Percentiles rank a stretch among this genome's conserved stretches.
Conservation (phyloP, 2,113 vertebrate genomes). For the Salvelinus fontinalis region DNA sequence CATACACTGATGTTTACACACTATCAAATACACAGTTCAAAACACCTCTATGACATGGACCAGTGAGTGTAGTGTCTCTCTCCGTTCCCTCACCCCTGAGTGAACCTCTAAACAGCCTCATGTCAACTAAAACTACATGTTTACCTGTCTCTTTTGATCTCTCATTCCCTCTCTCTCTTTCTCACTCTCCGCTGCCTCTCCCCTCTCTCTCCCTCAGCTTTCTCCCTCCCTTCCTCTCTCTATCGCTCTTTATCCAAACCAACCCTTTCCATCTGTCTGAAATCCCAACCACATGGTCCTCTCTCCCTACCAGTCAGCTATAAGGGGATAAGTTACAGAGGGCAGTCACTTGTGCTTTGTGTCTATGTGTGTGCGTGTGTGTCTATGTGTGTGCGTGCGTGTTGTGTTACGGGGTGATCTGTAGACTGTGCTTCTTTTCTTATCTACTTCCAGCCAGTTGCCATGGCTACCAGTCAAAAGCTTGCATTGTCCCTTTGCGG, state of each 20-base stretch:
- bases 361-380: too few species aligned
- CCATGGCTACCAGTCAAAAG: conserved; percentile 67
- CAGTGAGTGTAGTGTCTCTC: too few species aligned
- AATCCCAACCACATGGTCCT: too few species aligned
- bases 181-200: neutral
- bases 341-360: too few species aligned
- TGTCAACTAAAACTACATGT: too few species aligned
- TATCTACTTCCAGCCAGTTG: conserved; percentile 63
- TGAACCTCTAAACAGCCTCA: too few species aligned
- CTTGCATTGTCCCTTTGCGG: conserved; percentile 63
- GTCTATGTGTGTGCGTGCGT: conserved; percentile 9
- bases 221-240: too few species aligned
- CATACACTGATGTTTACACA: too few species aligned
- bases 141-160: conserved; percentile 4
- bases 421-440: conserved; percentile 46
- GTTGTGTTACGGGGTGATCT: conserved; percentile 50
- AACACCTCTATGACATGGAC: conserved; percentile 10
- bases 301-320: too few species aligned
- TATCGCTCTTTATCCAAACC: neutral
- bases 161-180: conserved; percentile 1
- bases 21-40: conserved; percentile 3
- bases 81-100: too few species aligned
- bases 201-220: too few species aligned
- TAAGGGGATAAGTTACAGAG: too few species aligned
- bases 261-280: neutral